These are phyloP conservation scores for Xylophagus ater DNA, from an alignment of 2,888 invertebrate genomes.

Conservation along the genomic window DNA sequence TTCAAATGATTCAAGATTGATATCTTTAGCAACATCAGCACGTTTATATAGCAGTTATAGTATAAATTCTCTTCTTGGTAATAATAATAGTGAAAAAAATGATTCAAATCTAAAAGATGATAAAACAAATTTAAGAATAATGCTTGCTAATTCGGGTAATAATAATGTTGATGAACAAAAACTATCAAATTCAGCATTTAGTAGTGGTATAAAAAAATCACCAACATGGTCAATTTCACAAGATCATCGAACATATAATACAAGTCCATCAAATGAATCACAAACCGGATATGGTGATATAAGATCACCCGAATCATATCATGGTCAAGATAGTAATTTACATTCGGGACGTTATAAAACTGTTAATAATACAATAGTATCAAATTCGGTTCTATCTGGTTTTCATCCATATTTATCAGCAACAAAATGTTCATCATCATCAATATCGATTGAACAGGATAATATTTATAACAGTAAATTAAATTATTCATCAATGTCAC, in stretches of 20 bases:
- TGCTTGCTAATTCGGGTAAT: too few relatives aligned
- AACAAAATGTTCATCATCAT: slow-evolving; percentile 21
- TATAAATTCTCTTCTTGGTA: slow-evolving; percentile 68
- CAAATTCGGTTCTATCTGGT: slow-evolving; percentile 15
- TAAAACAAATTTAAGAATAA: slow-evolving; percentile 29
- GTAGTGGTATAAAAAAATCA: slow-evolving; percentile 11
- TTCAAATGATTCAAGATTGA: slow-evolving; percentile 5
- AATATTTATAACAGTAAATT: slow-evolving; percentile 18
- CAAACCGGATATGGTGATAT: slow-evolving; percentile 11
- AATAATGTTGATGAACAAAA: too few relatives aligned
- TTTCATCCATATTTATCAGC: slow-evolving; percentile 22
- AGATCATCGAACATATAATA: slow-evolving; percentile 11
- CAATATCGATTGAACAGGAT: too few relatives aligned
- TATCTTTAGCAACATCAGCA: slow-evolving; percentile 22
- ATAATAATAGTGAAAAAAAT: slow-evolving; percentile 22
- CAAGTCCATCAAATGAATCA: slow-evolving; percentile 13
- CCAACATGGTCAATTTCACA: slow-evolving; percentile 13
- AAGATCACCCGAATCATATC: slow-evolving; percentile 17
- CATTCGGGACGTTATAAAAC: slow-evolving; percentile 14
- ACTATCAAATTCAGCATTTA: not conserved
- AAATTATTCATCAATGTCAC: slow-evolving; percentile 20
- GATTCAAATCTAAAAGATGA: slow-evolving; percentile 29
- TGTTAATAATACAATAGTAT: slow-evolving; percentile 10
- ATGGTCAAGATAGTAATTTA: slow-evolving; percentile 17
- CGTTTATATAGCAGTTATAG: slow-evolving; percentile 63